Evolutionary conservation across 2,888 invertebrate genomes (phyloP).

Genomic region (Mythimna albipuncta): DNA sequence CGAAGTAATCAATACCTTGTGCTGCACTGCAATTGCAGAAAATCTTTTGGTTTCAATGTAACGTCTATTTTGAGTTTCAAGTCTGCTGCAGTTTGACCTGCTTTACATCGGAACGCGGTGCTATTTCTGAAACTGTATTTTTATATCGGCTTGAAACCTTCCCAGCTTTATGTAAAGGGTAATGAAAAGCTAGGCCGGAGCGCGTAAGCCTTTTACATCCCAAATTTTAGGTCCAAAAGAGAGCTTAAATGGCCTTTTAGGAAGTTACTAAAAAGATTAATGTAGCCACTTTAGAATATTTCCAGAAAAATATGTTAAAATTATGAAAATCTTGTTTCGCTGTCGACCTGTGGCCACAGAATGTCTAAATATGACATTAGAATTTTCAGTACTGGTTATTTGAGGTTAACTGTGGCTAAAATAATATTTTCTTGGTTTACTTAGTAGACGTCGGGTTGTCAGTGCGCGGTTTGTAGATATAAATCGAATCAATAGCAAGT

Average conservation of each 20-base stretch:
- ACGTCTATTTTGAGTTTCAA: not conserved
- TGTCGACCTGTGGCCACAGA: not conserved
- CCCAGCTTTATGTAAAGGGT: not conserved
- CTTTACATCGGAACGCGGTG: not conserved
- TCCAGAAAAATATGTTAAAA: not conserved
- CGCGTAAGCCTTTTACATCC: not conserved
- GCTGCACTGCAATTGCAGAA: too few relatives aligned
- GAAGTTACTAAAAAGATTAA: slow-evolving; percentile 8
- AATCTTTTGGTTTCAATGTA: not conserved
- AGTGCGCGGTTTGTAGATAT: slow-evolving; percentile 36
- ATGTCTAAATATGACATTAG: not conserved
- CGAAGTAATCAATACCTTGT: not conserved
- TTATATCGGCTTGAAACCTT: slow-evolving; percentile 1
- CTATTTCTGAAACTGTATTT: slow-evolving; percentile 8
- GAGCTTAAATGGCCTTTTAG: not conserved
- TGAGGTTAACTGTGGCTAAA: slow-evolving; percentile 7
- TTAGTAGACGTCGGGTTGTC: slow-evolving; percentile 25
- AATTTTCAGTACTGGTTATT: not conserved
- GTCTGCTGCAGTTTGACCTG: not conserved
- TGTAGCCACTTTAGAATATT: not conserved
- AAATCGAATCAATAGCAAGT: slow-evolving; percentile 54
- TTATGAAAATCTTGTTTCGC: not conserved
- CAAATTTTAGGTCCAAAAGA: slow-evolving; percentile 1
- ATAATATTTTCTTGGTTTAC: slow-evolving; percentile 49
- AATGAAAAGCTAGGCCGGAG: not conserved